These are phyloP conservation scores for Zosterops hypoxanthus DNA, from an alignment of 2,113 vertebrate species.

Conservation along the genomic window DNA sequence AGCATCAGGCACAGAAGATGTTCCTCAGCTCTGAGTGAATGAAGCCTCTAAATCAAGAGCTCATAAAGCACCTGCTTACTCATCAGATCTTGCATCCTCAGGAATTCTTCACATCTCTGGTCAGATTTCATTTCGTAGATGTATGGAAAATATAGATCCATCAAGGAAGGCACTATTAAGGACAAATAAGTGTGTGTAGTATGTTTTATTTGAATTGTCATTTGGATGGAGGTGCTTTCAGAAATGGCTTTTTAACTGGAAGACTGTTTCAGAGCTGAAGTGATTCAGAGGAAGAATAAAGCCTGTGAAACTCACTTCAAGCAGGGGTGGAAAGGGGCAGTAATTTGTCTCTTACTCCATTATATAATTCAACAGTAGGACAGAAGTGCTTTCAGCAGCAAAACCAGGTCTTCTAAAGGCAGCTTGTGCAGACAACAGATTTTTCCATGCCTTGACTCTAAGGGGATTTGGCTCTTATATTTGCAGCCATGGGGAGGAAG, in stretches of 20 bases:
- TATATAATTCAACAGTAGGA: not conserved
- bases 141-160: not conserved
- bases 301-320: not conserved
- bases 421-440: not conserved
- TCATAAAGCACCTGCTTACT: conserved; percentile 22
- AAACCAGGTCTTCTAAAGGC: not conserved
- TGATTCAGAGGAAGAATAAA: not conserved
- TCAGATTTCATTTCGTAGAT: not conserved
- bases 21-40: not conserved
- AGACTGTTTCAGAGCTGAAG: not conserved
- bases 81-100: rapidly evolving
- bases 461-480: not conserved
- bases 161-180: not conserved
- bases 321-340: not conserved
- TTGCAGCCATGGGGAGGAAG: not conserved
- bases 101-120: not conserved
- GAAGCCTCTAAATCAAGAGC: conserved; percentile 38
- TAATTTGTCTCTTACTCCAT: not conserved
- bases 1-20: not conserved
- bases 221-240: not conserved
- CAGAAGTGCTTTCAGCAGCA: not conserved
- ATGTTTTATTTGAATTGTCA: conserved; percentile 2
- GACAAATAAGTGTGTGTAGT: not conserved
- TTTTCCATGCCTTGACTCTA: not conserved
- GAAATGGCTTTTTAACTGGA: conserved; percentile 27